Conservation (phyloP, 1,140 invertebrate species). For the Mamestra configurata region DNA sequence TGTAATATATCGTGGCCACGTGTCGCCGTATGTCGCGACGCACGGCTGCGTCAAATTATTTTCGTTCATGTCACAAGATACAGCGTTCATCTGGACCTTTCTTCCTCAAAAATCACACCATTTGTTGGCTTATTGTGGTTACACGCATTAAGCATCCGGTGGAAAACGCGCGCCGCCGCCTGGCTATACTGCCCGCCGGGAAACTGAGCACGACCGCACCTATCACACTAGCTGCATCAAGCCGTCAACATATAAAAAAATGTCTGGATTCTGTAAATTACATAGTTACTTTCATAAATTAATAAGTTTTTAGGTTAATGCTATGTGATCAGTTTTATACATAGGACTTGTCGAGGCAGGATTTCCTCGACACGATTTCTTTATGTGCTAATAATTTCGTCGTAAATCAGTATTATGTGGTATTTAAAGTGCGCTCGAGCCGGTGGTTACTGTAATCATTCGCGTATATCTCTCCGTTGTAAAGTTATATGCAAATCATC, state of each 20-base stretch:
- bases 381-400: background rate
- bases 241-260: background rate
- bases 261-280: background rate
- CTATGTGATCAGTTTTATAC: slow-evolving; percentile 12
- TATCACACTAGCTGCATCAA: background rate
- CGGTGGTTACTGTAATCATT: slow-evolving; percentile 49
- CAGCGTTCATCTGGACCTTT: slow-evolving; percentile 86
- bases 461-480: slow-evolving; percentile 45
- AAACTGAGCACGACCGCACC: slow-evolving; percentile 12
- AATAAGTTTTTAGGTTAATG: slow-evolving; percentile 33
- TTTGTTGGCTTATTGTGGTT: slow-evolving; percentile 77
- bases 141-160: slow-evolving; percentile 75
- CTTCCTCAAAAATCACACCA: slow-evolving; percentile 86
- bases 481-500: slow-evolving; percentile 58
- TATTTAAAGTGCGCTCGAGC: slow-evolving; percentile 1
- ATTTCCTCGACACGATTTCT: slow-evolving; percentile 19
- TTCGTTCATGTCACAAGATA: slow-evolving; percentile 88
- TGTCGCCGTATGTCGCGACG: slow-evolving; percentile 86
- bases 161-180: slow-evolving; percentile 61
- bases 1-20: slow-evolving; percentile 88
- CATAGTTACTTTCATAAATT: slow-evolving; percentile 23
- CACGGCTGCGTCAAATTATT: slow-evolving; percentile 88
- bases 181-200: slow-evolving; percentile 1
- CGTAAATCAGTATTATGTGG: slow-evolving; percentile 35
- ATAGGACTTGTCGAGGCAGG: background rate